Conservation (phyloP, 2,797 vertebrate species). For the Eremophila alpestris region DNA sequence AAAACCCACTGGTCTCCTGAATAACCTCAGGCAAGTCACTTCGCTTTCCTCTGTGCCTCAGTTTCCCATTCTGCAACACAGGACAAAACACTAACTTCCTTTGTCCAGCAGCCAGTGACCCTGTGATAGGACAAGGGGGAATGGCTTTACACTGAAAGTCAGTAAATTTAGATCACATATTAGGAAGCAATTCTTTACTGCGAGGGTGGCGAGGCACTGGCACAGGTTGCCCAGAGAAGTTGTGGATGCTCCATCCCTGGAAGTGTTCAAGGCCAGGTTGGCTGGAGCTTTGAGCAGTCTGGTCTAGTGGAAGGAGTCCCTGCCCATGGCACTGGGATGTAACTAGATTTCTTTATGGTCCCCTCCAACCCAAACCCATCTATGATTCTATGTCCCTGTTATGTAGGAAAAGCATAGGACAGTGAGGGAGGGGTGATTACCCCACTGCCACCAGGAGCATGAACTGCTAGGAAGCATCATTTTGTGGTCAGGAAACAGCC, state of each 20-base stretch:
- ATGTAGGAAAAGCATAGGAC: background rate
- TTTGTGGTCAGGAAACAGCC: background rate
- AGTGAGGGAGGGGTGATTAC: background rate
- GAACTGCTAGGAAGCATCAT: background rate
- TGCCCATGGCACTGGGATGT: accelerated
- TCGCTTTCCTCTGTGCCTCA: background rate
- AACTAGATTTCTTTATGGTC: background rate
- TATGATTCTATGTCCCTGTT: background rate
- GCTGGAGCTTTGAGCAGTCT: background rate
- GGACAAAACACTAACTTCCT: background rate
- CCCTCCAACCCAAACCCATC: background rate
- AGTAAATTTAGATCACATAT: background rate
- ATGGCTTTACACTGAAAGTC: background rate
- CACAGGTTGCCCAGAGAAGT: background rate
- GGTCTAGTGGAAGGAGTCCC: background rate
- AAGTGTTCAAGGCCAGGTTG: background rate
- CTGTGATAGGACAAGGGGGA: background rate
- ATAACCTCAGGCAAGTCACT: background rate
- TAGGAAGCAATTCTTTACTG: background rate
- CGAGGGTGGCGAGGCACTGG: background rate
- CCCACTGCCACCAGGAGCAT: background rate
- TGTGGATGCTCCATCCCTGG: background rate
- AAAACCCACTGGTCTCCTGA: background rate
- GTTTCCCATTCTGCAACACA: background rate
- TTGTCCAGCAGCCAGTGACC: background rate